phyloP scores from a whole-genome alignment of 2,888 invertebrate species.

The Plebejus anna region DNA sequence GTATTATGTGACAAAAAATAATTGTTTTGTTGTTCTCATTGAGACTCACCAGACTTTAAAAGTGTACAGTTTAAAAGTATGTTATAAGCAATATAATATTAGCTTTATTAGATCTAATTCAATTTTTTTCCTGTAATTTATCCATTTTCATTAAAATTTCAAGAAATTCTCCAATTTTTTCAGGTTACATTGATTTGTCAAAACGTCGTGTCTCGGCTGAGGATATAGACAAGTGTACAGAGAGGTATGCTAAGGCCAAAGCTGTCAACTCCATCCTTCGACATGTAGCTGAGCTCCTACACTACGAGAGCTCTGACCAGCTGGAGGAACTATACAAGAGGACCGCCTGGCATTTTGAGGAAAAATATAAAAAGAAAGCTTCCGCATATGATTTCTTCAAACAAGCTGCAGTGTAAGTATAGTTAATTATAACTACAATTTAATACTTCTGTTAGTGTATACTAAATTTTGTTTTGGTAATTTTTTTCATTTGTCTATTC shows the following conservation, averaged over 20 bases:
- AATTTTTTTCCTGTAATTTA: not conserved
- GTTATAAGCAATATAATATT: not conserved
- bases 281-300: slow-evolving; percentile 96
- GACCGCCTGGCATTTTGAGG: slow-evolving; percentile 99
- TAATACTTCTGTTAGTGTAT: not conserved
- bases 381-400: slow-evolving; percentile 99
- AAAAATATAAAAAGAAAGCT: slow-evolving; percentile 96
- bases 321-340: slow-evolving; percentile 96
- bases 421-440: not conserved
- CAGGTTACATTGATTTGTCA: slow-evolving; percentile 99
- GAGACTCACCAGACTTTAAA: not conserved
- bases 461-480: not conserved
- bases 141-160: not conserved
- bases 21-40: not conserved
- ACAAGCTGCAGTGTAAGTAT: slow-evolving; percentile 94
- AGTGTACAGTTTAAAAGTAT: too few relatives aligned
- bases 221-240: slow-evolving; percentile 98
- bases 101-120: not conserved
- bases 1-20: not conserved
- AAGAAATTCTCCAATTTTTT: slow-evolving; percentile 36
- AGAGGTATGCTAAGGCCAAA: slow-evolving; percentile 98
- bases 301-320: slow-evolving; percentile 94
- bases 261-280: slow-evolving; percentile 98
- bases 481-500: not conserved
- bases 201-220: slow-evolving; percentile 99